Conservation (phyloP, 1,140 invertebrate genomes). For the Mya arenaria region DNA sequence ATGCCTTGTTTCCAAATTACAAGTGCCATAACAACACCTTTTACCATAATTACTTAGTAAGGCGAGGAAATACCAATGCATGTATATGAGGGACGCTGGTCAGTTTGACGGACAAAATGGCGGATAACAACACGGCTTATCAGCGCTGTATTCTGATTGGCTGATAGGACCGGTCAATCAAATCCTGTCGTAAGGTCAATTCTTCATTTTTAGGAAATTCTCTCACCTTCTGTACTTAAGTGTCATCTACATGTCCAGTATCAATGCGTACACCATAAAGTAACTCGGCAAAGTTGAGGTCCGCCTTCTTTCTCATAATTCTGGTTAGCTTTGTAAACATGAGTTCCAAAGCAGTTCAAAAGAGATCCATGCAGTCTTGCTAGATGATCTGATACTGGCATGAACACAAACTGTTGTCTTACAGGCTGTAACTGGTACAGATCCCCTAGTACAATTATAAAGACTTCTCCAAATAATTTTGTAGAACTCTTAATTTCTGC, state of each 20-base stretch:
- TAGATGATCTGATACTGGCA: not conserved
- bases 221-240: not conserved
- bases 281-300: not conserved
- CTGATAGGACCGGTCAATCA: too few species aligned
- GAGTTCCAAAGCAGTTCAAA: not conserved
- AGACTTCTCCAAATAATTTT: not conserved
- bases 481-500: not conserved
- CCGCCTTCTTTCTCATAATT: constrained; percentile 8
- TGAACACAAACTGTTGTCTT: not conserved
- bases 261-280: not conserved
- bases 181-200: too few species aligned
- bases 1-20: too few species aligned
- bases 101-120: too few species aligned
- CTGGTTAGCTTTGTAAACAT: not conserved
- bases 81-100: too few species aligned
- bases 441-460: not conserved
- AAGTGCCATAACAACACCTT: too few species aligned
- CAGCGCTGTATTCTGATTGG: too few species aligned
- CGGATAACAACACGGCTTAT: too few species aligned
- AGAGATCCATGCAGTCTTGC: not conserved
- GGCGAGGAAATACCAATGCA: too few species aligned
- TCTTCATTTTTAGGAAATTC: too few species aligned
- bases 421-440: constrained; percentile 23
- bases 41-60: too few species aligned
- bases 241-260: not conserved